These are phyloP conservation scores for Temnothorax ravouxi DNA, from an alignment of 2,888 invertebrate species.

Conservation along the genomic window DNA sequence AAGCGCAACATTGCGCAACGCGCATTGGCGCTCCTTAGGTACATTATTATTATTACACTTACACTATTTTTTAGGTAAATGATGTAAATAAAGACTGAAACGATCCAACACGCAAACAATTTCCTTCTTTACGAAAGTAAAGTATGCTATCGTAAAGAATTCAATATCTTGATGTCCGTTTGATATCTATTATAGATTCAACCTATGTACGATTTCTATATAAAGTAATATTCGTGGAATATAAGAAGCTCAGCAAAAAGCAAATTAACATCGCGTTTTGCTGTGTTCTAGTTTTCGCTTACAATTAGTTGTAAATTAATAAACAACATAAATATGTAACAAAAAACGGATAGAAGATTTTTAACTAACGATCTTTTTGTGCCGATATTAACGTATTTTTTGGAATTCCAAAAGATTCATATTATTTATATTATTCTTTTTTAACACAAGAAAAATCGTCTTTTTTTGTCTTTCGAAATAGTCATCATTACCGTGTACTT, in stretches of 20 bases:
- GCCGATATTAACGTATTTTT: neutral
- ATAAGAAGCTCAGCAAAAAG: conserved; percentile 4
- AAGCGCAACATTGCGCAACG: too few relatives aligned
- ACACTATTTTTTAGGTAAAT: too few relatives aligned
- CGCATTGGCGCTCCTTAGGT: too few relatives aligned
- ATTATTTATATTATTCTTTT: neutral
- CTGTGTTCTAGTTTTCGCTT: conserved; percentile 36
- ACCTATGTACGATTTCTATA: neutral
- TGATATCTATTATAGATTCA: neutral
- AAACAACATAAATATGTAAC: too few relatives aligned
- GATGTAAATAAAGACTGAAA: neutral
- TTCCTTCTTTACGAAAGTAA: neutral
- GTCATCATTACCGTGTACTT: neutral
- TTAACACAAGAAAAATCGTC: neutral
- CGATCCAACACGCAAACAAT: neutral
- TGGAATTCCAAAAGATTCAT: neutral
- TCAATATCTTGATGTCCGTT: neutral
- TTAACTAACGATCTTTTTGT: too few relatives aligned
- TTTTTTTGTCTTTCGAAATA: neutral
- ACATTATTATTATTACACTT: too few relatives aligned
- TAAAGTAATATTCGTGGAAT: conserved; percentile 12
- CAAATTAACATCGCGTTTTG: conserved; percentile 73
- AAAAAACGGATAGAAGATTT: too few relatives aligned
- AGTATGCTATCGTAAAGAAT: neutral
- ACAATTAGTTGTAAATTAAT: too few relatives aligned